phyloP scores from a whole-genome alignment of 2,888 invertebrate species.

The Leptarthrus brevirostris region DNA sequence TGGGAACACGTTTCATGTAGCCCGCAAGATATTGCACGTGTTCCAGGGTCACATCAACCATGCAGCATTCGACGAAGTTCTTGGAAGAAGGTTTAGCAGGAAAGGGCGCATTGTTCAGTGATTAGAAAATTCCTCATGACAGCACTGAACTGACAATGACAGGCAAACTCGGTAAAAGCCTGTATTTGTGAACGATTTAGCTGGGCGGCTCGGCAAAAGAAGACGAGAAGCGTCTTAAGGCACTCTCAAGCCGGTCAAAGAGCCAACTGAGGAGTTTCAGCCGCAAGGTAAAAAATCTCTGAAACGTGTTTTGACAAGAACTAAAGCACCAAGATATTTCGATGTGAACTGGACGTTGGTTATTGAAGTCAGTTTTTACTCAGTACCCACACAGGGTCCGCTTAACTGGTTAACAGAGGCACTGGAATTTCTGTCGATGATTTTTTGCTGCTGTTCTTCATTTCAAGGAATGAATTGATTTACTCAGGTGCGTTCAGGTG shows the following conservation, averaged over 20 bases:
- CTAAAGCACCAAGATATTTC: conserved; percentile 41
- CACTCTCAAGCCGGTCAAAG: conserved; percentile 1
- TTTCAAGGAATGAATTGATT: conserved; percentile 68
- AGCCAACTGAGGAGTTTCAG: conserved; percentile 7
- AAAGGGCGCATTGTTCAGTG: conserved; percentile 49
- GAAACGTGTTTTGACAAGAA: conserved; percentile 48
- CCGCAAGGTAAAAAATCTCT: conserved; percentile 4
- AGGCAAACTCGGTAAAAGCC: conserved; percentile 27
- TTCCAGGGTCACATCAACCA: conserved; percentile 44
- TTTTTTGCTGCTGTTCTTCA: conserved; percentile 54
- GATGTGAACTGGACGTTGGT: conserved; percentile 23
- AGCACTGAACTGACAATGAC: conserved; percentile 37
- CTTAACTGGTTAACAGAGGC: conserved; percentile 29
- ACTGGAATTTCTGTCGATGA: conserved; percentile 25
- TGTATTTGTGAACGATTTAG: conserved; percentile 20
- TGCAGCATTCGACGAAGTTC: conserved; percentile 33
- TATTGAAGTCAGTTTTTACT: conserved; percentile 27
- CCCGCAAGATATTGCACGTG: conserved; percentile 49
- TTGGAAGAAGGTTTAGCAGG: conserved; percentile 36
- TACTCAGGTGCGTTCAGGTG: conserved; percentile 65
- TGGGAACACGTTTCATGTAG: conserved; percentile 45
- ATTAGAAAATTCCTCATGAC: conserved; percentile 49
- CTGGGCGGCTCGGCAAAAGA: conserved; percentile 33
- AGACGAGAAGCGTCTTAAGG: conserved; percentile 19
- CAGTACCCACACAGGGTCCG: conserved; percentile 6